These are phyloP conservation scores for Cyclopterus lumpus DNA, from an alignment of 2,797 vertebrate species.

Conservation along the genomic window DNA sequence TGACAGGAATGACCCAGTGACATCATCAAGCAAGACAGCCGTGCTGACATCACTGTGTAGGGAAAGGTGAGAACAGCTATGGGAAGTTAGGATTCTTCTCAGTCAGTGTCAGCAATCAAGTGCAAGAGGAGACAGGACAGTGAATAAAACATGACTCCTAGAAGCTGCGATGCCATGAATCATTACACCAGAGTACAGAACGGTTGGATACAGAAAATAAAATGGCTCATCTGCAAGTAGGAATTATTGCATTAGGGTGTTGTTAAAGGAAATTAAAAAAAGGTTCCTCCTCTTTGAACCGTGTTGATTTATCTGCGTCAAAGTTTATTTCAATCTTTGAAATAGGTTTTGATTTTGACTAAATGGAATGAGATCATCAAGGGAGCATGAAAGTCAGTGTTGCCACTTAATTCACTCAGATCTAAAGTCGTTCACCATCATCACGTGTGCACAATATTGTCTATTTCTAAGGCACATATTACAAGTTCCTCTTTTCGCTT, in stretches of 20 bases:
- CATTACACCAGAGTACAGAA: conserved; percentile 6
- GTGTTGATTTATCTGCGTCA: not conserved
- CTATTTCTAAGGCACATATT: not conserved
- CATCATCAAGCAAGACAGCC: conserved; percentile 62
- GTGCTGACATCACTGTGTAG: conserved; percentile 56
- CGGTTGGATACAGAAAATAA: not conserved
- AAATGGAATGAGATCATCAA: not conserved
- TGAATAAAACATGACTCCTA: conserved; percentile 34
- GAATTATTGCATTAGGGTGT: not conserved
- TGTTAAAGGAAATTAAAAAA: not conserved
- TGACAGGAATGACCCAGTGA: conserved; percentile 72
- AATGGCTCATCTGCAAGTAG: not conserved
- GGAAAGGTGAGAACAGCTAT: conserved; percentile 66
- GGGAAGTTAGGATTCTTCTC: conserved; percentile 49
- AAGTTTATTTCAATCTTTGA: not conserved
- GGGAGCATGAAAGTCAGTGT: not conserved
- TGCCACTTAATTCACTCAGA: not conserved
- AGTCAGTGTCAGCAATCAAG: conserved; percentile 41
- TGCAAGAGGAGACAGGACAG: not conserved
- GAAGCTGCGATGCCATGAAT: conserved; percentile 20
- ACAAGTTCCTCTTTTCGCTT: not conserved
- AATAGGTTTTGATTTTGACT: not conserved
- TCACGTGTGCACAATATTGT: not conserved
- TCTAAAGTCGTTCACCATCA: not conserved
- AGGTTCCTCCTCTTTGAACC: not conserved